These are phyloP conservation scores for Actinernus sp. DNA, from an alignment of 92 coral and sea anemone species.

Conservation along the genomic window DNA sequence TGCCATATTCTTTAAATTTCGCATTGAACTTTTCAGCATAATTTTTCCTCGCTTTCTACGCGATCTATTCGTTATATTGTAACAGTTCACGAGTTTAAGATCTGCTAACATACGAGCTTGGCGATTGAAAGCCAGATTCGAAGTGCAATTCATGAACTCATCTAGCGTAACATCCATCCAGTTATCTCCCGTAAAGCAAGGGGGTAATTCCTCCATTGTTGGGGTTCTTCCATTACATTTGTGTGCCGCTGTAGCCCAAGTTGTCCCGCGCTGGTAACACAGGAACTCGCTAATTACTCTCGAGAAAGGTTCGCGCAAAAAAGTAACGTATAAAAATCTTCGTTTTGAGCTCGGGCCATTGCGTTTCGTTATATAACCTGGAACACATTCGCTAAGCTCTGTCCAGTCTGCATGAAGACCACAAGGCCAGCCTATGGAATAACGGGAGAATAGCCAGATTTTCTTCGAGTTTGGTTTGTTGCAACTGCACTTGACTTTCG, in stretches of 20 bases:
- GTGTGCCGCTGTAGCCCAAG: constrained; percentile 82
- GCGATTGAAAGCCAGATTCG: constrained; percentile 89
- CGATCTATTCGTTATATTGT: constrained; percentile 54
- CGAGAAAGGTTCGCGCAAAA: constrained; percentile 86
- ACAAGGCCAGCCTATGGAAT: constrained; percentile 95
- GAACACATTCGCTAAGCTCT: constrained; percentile 81
- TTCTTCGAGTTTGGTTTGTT: constrained; percentile 82
- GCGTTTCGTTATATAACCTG: constrained; percentile 44
- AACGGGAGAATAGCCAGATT: constrained; percentile 88
- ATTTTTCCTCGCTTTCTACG: constrained; percentile 65
- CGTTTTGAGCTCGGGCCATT: constrained; percentile 55
- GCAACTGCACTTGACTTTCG: constrained; percentile 61
- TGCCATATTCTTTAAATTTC: constrained; percentile 82
- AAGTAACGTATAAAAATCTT: constrained; percentile 78
- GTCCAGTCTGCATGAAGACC: constrained; percentile 98
- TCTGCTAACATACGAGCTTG: constrained; percentile 94
- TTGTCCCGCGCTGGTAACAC: constrained; percentile 89
- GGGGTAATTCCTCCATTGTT: constrained; percentile 74
- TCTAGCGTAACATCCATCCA: constrained; percentile 80
- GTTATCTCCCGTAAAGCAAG: constrained; percentile 77
- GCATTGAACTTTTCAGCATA: constrained; percentile 83
- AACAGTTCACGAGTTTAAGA: constrained; percentile 79
- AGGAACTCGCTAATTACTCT: constrained; percentile 92
- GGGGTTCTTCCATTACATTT: constrained; percentile 78
- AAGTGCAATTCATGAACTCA: constrained; percentile 71